A percentile compares a stretch with the other conserved stretches of the same genome.
These are phyloP conservation scores for Neodontobutis hainanensis DNA, from an alignment of 2,113 vertebrate species.

Conservation along the genomic window DNA sequence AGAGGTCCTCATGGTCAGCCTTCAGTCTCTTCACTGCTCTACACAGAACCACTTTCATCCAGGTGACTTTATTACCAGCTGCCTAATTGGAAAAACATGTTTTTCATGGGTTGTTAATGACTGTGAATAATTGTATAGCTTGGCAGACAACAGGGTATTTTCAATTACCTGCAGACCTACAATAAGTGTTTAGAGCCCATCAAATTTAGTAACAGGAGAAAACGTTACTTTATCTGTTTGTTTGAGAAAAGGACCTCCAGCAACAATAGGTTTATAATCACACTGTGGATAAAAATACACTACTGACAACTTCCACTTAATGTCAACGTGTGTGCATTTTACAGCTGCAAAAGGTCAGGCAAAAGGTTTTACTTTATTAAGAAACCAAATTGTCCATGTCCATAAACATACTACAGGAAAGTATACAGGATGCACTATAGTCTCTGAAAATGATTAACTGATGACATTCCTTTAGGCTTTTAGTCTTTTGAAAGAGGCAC, in stretches of 20 bases:
- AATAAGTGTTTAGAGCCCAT: constrained; percentile 46
- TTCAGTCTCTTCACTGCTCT: constrained; percentile 42
- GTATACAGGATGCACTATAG: too few relatives aligned
- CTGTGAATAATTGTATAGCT: constrained; percentile 68
- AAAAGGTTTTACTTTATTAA: too few relatives aligned
- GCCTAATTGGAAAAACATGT: constrained; percentile 67
- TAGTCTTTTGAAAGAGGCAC: too few relatives aligned
- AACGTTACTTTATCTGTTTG: constrained; percentile 38
- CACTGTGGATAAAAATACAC: constrained; percentile 7
- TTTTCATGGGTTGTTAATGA: constrained; percentile 71
- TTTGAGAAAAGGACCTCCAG: constrained; percentile 41
- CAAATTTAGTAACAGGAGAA: constrained; percentile 48
- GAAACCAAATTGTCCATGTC: too few relatives aligned
- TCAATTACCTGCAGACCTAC: constrained; percentile 59
- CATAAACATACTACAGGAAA: too few relatives aligned
- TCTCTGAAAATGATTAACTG: too few relatives aligned
- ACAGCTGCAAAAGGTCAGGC: too few relatives aligned
- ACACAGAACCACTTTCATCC: constrained; percentile 42
- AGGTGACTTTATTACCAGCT: constrained; percentile 62
- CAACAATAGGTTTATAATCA: constrained; percentile 23
- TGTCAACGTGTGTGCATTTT: constrained; percentile 1
- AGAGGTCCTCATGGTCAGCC: constrained; percentile 49
- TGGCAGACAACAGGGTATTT: constrained; percentile 72
- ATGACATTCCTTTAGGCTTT: too few relatives aligned
- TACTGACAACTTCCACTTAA: constrained; percentile 8